Percentiles rank a stretch among this genome's conserved stretches.
Conservation (phyloP, 2,113 vertebrate genomes). For the Brachirus orientalis region DNA sequence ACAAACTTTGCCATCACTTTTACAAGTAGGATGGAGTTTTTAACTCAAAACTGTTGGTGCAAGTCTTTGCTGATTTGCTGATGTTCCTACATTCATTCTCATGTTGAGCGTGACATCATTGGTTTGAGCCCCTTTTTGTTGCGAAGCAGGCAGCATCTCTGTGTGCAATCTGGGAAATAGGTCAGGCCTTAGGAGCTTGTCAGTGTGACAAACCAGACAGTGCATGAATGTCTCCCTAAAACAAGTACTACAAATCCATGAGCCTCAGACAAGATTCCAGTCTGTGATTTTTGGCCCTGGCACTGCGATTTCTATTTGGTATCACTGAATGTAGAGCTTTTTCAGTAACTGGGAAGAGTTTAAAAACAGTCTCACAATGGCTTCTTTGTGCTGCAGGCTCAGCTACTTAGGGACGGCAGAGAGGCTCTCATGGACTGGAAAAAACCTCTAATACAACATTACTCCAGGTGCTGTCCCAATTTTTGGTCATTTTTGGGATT, state of each 20-base stretch:
- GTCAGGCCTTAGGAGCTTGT: slow-evolving; percentile 44
- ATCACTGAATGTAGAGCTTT: slow-evolving; percentile 64
- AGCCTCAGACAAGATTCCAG: slow-evolving; percentile 72
- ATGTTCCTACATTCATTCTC: neutral
- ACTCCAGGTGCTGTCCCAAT: slow-evolving; percentile 55
- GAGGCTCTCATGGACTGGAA: slow-evolving; percentile 56
- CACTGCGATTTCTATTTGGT: slow-evolving; percentile 69
- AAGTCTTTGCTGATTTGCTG: neutral
- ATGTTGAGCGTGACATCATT: slow-evolving; percentile 8
- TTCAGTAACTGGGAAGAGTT: slow-evolving; percentile 69
- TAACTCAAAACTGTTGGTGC: neutral
- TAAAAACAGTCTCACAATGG: slow-evolving; percentile 76
- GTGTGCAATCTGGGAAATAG: slow-evolving; percentile 58
- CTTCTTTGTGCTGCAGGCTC: slow-evolving; percentile 74
- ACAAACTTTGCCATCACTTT: neutral
- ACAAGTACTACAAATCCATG: slow-evolving; percentile 66
- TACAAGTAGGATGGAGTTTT: neutral
- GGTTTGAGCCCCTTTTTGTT: slow-evolving; percentile 2
- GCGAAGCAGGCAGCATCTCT: slow-evolving; percentile 21
- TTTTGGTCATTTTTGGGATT: slow-evolving; percentile 29
- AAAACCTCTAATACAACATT: slow-evolving; percentile 56
- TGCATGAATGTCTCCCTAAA: slow-evolving; percentile 64
- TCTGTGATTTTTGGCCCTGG: slow-evolving; percentile 79
- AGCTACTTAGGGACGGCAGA: slow-evolving; percentile 66
- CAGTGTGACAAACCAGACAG: slow-evolving; percentile 54